phyloP scores from a whole-genome alignment of 2,113 vertebrate genomes.

The Epinephelus moara region DNA sequence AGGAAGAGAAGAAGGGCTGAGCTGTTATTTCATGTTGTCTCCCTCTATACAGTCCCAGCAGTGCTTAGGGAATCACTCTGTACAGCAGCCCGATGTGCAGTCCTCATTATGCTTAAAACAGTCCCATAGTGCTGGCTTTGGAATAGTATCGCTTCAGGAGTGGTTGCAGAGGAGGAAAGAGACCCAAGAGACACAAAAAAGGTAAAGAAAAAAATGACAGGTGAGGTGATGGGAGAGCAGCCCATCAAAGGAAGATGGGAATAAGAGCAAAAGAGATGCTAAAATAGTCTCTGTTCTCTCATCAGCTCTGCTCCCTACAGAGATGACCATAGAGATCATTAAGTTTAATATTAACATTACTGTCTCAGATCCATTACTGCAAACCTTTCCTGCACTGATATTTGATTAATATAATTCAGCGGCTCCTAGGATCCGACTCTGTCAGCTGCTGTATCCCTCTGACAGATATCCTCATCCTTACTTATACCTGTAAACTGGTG shows the following conservation, averaged over 20 bases:
- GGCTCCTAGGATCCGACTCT: neutral
- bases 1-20: slow-evolving; percentile 35
- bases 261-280: slow-evolving; percentile 3
- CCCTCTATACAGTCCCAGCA: slow-evolving; percentile 32
- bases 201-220: slow-evolving; percentile 2
- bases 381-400: neutral
- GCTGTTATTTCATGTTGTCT: slow-evolving; percentile 53
- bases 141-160: slow-evolving; percentile 7
- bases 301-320: neutral
- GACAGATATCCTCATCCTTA: slow-evolving; percentile 8
- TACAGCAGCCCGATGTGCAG: slow-evolving; percentile 50
- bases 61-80: slow-evolving; percentile 46
- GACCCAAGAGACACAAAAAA: slow-evolving; percentile 27
- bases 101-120: slow-evolving; percentile 65
- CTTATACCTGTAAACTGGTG: neutral
- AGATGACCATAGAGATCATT: neutral
- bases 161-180: slow-evolving; percentile 17
- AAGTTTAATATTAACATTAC: neutral
- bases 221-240: neutral
- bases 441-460: slow-evolving; percentile 17
- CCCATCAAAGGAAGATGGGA: slow-evolving; percentile 21
- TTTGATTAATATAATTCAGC: neutral
- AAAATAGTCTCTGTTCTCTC: slow-evolving; percentile 21
- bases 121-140: slow-evolving; percentile 31
- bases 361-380: neutral